Evolutionary conservation across 2,113 vertebrate species (phyloP).

Genomic region (Hyperopisus bebe): DNA sequence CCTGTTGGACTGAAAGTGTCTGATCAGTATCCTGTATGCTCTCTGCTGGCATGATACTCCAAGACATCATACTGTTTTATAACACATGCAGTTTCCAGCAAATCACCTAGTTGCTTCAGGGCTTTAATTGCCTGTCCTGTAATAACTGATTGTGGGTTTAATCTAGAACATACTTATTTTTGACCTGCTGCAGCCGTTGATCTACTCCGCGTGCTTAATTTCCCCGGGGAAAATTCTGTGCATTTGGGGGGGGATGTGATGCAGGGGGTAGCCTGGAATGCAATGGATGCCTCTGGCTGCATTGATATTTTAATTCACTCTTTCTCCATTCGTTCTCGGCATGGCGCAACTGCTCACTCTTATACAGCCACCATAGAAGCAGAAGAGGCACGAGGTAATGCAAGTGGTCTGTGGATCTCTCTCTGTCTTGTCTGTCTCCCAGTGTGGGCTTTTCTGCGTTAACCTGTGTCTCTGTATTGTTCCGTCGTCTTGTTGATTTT

Average conservation of each 20-base stretch:
- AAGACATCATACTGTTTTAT: neutral
- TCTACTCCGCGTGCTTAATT: conserved; percentile 20
- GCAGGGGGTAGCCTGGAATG: conserved; percentile 15
- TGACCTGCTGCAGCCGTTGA: neutral
- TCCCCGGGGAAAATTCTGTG: neutral
- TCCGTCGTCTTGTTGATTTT: neutral
- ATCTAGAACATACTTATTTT: neutral
- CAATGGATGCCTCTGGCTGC: conserved; percentile 33
- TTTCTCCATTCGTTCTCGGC: conserved; percentile 81
- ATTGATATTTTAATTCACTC: conserved; percentile 67
- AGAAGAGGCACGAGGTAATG: conserved; percentile 90
- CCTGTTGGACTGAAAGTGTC: neutral
- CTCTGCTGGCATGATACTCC: neutral
- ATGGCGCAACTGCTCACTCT: conserved; percentile 85
- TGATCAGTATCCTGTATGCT: neutral
- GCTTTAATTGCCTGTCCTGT: neutral
- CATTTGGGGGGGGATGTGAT: neutral
- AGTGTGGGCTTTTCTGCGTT: conserved; percentile 1
- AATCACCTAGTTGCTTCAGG: neutral
- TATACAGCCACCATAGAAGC: conserved; percentile 95
- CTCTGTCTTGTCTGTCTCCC: conserved; percentile 43
- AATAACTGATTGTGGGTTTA: neutral
- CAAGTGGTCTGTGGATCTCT: conserved; percentile 45
- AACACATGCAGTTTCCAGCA: neutral
- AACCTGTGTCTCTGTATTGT: neutral